Evolutionary conservation across 2,888 invertebrate species (phyloP), one percentile per base, ranked within the genome.

Genomic region (Horisme vitalbata): DNA sequence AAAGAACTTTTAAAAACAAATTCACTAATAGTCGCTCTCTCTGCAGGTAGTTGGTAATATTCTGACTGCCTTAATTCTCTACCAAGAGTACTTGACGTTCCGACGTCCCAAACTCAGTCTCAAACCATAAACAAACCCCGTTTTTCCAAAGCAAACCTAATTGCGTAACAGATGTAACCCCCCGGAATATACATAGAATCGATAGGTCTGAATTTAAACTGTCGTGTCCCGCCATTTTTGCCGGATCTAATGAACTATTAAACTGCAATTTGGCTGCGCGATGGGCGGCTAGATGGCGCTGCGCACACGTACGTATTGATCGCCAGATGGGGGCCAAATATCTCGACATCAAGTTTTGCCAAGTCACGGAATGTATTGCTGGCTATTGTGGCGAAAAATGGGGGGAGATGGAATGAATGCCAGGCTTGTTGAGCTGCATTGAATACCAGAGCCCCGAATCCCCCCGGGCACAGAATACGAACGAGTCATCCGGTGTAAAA

Each of bases 201-300:
- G 78, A 89, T 89, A 86, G 57, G 81, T 75, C 85, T 78, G 79
- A 86, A 86, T 88, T 89, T 86, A 88, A 89, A 87, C 83, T 78
- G 79, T 74, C 65, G 71, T 75, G 81, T 81, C 83, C 82, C 83
- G 81, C 86, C 87, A 87, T 88, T 87, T 87, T 85, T 86, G 83
- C 71, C 69, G 78, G 84, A 86, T 86, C 88, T 89, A 88, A 89
- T 89, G 88, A 88, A 89, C 88, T 89, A 89, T 89, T 89, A 89
- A 88, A 89, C 69, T 89, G 88, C 83, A 87, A 89, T 88, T 89
- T 87, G 79, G 83, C 80, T 89, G 88, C 88, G 88, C 88, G 87
- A 78, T 80, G 77, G 52, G 77, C 62, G 60, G 74, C 71, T 86
- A 86, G 87, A 84, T 86, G 86, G 81, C 87, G 83, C 68, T 79